Evolutionary conservation across 2,888 invertebrate genomes (phyloP).

Genomic region (Drosophila testacea): DNA sequence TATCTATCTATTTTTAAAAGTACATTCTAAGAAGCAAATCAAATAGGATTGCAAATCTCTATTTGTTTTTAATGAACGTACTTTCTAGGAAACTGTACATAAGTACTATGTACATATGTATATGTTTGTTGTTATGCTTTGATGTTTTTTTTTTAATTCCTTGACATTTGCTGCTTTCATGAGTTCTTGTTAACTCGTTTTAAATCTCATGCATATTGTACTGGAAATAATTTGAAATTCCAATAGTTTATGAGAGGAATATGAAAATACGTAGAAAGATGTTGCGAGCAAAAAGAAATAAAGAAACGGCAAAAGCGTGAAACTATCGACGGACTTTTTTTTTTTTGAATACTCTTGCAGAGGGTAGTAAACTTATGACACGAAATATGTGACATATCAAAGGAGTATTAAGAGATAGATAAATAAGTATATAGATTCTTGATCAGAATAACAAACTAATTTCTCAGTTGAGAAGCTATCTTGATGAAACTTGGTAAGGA

Average conservation of each 20-base stretch:
- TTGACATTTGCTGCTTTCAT: not conserved
- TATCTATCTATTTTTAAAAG: no score
- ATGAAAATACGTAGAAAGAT: not conserved
- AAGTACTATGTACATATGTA: not conserved
- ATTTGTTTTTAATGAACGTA: no score
- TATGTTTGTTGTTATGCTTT: not conserved
- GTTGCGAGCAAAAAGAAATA: not conserved
- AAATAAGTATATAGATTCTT: no score
- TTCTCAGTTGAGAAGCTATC: no score
- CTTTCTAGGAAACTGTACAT: not conserved
- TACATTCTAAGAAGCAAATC: no score
- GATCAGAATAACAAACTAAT: no score
- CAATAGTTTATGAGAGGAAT: constrained; percentile 21
- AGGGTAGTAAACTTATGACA: no score
- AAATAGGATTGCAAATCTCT: no score
- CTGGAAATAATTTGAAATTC: constrained; percentile 18
- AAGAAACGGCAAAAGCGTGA: not conserved
- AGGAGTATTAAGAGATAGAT: no score
- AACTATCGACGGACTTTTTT: constrained; percentile 1
- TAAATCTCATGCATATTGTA: not conserved
- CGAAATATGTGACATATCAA: no score
- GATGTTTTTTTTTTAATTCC: not conserved
- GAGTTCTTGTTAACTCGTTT: not conserved
- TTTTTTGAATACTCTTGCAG: not conserved
- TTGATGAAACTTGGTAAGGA: no score